Evolutionary conservation across 2,888 invertebrate genomes (phyloP), one percentile per base, ranked within the genome.

Genomic region (Dioctria linearis): DNA sequence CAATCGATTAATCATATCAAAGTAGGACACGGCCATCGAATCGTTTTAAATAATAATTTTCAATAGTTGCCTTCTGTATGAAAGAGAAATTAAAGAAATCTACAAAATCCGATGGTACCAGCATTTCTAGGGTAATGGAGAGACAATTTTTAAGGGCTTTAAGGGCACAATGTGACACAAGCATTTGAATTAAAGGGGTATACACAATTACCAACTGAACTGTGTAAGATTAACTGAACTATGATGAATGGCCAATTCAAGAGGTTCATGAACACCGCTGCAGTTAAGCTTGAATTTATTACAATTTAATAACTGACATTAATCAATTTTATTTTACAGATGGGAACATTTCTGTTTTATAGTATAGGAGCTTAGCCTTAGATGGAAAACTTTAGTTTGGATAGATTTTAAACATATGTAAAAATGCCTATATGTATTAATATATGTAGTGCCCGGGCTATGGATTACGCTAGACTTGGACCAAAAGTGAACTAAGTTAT

Each of bases 251-350:
- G 51, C 8, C 51, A 11, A 6, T 11, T 11, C 51, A 11, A 51
- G 11, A 11, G 11, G 51, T 51, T 51, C 51, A 51, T 51, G 51
- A 6, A 2, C 51, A 51, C 51, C 2, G 8, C 6, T 9, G 8
- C 51, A 51, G 51, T 51, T 51, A 51, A 51, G 51, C 51, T 51
- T 9, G 8, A 51, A 51, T 51, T 51, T 51, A 51, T 51, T 51
- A 51, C 51, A 51, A 51, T 51, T 51, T 51, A 51, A 51, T 51
- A 51, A 51, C 51, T 51, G 51, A 25, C 25, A 25, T 25, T 25
- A 25, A 25, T 25, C 25, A 25, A 25, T 25, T 25, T 25, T 25
- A 25, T 25, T 25, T 25, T 25, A 25, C 25, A 25, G 25, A 25
- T 25, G 25, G 25, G 25, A 25, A 25, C 25, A 25, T 25, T 25